Evolutionary conservation across 2,888 invertebrate genomes (phyloP).

Genomic region (Catocala fraxini): DNA sequence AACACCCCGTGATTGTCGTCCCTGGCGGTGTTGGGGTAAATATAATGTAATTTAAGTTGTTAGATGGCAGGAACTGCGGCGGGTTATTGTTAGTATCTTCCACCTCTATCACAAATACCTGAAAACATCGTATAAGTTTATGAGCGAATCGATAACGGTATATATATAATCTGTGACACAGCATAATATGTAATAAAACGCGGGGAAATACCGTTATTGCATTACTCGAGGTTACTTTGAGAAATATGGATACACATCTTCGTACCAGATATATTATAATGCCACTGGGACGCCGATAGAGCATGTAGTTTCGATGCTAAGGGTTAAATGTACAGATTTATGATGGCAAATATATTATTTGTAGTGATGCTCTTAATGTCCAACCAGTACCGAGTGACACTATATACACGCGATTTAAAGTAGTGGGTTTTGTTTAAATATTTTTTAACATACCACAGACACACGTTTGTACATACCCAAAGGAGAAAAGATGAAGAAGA

Average conservation of each 20-base stretch:
- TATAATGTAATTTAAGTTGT: conserved; percentile 70
- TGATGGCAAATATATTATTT: conserved; percentile 4
- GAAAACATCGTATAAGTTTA: conserved; percentile 52
- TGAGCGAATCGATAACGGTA: conserved; percentile 14
- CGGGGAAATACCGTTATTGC: conserved; percentile 3
- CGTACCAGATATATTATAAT: conserved; percentile 6
- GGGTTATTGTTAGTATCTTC: conserved; percentile 83
- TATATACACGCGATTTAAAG: too few relatives aligned
- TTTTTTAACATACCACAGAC: too few relatives aligned
- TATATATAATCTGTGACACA: conserved; percentile 6
- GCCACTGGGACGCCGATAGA: conserved; percentile 13
- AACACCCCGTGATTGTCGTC: conserved; percentile 73
- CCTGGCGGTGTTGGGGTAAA: conserved; percentile 82
- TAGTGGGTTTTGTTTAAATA: too few relatives aligned
- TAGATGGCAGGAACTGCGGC: conserved; percentile 70
- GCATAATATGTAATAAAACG: conserved; percentile 9
- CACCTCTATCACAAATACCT: conserved; percentile 74
- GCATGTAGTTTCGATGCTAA: conserved; percentile 9
- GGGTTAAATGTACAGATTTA: conserved; percentile 10
- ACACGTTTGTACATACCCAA: too few relatives aligned
- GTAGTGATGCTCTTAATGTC: neutral
- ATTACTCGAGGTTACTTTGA: conserved; percentile 2
- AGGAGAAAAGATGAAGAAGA: too few relatives aligned
- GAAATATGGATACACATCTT: conserved; percentile 2
- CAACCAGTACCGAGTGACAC: neutral